Base-by-base conservation (phyloP, 2,113 vertebrate species). In the Prietella phreatophila region DNA sequence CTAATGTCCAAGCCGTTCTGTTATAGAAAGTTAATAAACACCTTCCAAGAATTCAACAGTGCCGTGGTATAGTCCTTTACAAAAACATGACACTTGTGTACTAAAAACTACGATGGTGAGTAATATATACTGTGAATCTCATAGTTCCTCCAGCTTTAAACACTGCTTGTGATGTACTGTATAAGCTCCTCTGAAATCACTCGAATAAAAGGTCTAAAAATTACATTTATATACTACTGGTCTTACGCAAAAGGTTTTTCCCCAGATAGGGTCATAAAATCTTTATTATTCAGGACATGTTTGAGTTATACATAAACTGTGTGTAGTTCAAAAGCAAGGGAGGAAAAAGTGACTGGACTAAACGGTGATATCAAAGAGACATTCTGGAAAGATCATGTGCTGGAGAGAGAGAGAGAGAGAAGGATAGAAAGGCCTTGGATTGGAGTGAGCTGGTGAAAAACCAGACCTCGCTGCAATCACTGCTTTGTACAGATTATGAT, bases 311-410 rank as follows among this genome's bases (percentile, higher is more conserved):
- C 20, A 47, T 39, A 47, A 22, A 75, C 1, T 75, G 2, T 22
- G 9, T 11, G 39, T 75, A 9, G 2, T 22, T 39, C 19, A 73
- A 25, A 47, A 47, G 39, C 22, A 14, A 27, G 5, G 13, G 13
- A 78, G n/a, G n/a, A 50, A 50, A 78, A 42, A 78, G 42, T 1
- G 15, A 15, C 42, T 27, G 10, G 15, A 36, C 33, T 39, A 5
- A 73, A 20, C 0, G 13, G 42, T 47, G 9, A 22, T 42, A 42
- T 78, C 4, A 8, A 14, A 79, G 47, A 30, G 6, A 80, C 10
- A 76, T 30, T 33, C 42, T 58, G 19, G 81, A 78, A 69, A 69
- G 42, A 87, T 73, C 75, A 84, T 75, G 89, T 73, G 87, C 15
- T 19, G 19, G 20, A 79, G 75, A 78, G 75, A 76, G 25, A 15